phyloP scores from a whole-genome alignment of 1,140 invertebrate genomes.

The Cherax destructor region DNA sequence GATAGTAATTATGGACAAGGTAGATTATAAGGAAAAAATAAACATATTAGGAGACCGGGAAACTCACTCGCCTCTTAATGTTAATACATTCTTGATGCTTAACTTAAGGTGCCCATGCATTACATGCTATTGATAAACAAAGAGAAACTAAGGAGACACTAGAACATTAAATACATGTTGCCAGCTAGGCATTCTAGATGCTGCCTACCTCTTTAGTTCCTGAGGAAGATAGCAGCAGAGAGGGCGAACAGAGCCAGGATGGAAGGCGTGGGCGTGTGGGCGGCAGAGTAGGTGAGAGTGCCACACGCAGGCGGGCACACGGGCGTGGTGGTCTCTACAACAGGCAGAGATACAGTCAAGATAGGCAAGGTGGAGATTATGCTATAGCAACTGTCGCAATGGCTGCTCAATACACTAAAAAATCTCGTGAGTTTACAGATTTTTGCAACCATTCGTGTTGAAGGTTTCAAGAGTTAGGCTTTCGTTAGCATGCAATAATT shows the following conservation, averaged over 20 bases:
- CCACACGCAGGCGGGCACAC: slow-evolving; percentile 94
- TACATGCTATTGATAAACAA: not conserved
- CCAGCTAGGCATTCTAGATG: slow-evolving; percentile 32
- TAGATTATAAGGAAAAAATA: no score
- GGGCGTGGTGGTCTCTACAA: slow-evolving; percentile 89
- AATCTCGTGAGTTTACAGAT: not conserved
- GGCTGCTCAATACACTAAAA: not conserved
- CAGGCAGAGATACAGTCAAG: slow-evolving; percentile 72
- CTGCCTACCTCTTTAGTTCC: slow-evolving; percentile 65
- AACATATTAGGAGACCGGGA: no score
- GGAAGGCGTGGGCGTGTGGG: slow-evolving; percentile 62
- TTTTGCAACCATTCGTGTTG: not conserved
- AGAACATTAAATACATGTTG: slow-evolving; percentile 34
- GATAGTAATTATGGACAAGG: no score
- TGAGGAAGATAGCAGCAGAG: slow-evolving; percentile 63
- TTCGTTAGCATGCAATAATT: not conserved
- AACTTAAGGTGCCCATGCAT: not conserved
- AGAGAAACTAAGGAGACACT: not conserved
- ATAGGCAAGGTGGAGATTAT: not conserved
- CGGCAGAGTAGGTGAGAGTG: slow-evolving; percentile 69
- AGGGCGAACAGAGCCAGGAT: slow-evolving; percentile 62
- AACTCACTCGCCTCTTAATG: no score
- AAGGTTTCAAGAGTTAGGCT: not conserved
- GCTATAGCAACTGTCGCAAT: not conserved
- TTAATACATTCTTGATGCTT: not conserved